Evolutionary conservation across 2,113 vertebrate genomes (phyloP).

Genomic region (Castor canadensis): DNA sequence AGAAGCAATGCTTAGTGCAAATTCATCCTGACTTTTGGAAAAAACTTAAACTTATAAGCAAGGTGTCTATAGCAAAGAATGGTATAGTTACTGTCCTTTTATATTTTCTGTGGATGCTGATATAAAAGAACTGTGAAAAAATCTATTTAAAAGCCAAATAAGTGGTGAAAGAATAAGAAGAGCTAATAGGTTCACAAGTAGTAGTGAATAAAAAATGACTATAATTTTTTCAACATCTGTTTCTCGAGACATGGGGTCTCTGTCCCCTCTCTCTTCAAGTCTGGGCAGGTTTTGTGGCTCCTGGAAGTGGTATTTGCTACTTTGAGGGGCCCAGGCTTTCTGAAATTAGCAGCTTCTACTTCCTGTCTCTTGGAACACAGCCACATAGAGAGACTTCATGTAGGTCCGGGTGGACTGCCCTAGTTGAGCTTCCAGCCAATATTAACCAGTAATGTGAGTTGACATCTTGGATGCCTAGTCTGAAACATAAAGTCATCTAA

Average conservation of each 20-base stretch:
- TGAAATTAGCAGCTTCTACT: neutral
- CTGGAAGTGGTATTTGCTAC: neutral
- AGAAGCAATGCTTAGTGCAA: slow-evolving; percentile 19
- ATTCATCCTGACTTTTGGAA: neutral
- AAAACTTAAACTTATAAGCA: neutral
- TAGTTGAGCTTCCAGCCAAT: neutral
- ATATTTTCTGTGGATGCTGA: neutral
- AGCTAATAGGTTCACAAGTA: neutral
- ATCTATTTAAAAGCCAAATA: slow-evolving; percentile 10
- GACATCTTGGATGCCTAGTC: neutral
- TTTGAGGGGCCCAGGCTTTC: neutral
- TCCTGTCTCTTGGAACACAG: neutral
- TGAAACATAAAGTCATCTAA: neutral
- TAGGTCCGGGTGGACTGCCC: neutral
- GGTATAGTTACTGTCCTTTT: neutral
- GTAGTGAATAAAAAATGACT: neutral
- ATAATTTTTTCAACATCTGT: neutral
- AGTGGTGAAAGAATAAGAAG: slow-evolving; percentile 48
- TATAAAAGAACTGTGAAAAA: neutral
- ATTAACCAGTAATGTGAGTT: neutral
- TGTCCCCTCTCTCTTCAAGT: neutral
- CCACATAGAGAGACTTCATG: neutral
- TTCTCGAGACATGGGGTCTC: neutral
- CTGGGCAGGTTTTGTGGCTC: neutral
- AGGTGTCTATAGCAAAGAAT: neutral